A percentile compares a stretch with the other conserved stretches of the same genome.
Conservation (phyloP, 2,113 vertebrate species). For the Artemisiospiza belli region DNA sequence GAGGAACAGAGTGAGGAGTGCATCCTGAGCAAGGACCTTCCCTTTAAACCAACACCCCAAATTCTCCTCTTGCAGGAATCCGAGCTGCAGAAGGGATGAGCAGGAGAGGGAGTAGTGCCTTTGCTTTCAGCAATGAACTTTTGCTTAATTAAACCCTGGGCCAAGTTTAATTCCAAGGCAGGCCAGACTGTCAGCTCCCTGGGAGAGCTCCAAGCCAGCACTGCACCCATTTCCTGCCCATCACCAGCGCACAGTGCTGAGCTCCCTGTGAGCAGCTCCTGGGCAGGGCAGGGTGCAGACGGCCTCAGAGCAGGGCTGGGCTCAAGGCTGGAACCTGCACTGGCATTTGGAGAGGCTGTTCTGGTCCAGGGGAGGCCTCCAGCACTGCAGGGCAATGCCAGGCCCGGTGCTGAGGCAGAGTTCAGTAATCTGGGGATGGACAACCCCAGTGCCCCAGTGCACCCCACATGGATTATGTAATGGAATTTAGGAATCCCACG, state of each 20-base stretch:
- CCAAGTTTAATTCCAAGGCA: background rate
- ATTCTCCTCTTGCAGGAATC: background rate
- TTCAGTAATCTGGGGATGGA: background rate
- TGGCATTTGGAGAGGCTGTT: background rate
- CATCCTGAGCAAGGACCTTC: background rate
- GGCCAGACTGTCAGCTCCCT: background rate
- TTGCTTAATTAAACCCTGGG: background rate
- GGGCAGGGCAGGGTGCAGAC: background rate
- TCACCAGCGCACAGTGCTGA: background rate
- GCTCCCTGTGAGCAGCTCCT: background rate
- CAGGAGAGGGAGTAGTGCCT: background rate
- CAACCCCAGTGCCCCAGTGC: background rate
- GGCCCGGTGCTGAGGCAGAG: background rate
- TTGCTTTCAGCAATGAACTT: background rate
- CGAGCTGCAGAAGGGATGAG: background rate
- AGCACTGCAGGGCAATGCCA: background rate
- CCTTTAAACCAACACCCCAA: background rate
- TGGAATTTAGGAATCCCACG: background rate
- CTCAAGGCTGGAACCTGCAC: background rate
- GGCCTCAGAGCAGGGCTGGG: background rate
- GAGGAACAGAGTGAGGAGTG: background rate
- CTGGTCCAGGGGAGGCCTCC: background rate
- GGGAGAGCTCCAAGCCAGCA: background rate
- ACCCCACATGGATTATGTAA: accelerated
- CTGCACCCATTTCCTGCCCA: background rate